Conservation (phyloP, 1,140 invertebrate species). For the Periplaneta americana region DNA sequence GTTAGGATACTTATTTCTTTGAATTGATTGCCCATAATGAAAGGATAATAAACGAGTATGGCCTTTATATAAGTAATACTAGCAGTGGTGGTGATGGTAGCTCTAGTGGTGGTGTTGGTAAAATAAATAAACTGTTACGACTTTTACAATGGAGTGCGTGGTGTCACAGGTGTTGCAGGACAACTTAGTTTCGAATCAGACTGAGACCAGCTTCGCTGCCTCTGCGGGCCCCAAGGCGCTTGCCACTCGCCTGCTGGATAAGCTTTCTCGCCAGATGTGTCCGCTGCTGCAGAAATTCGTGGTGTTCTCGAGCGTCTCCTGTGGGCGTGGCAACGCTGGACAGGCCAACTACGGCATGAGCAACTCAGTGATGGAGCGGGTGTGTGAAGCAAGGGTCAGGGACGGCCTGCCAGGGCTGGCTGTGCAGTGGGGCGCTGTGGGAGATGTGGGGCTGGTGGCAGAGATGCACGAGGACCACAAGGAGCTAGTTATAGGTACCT, state of each 20-base stretch:
- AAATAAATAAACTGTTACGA: too few species aligned
- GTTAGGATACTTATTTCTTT: too few species aligned
- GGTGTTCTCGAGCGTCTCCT: constrained; percentile 25
- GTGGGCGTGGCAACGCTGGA: constrained; percentile 25
- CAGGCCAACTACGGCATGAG: constrained; percentile 27
- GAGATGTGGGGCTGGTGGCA: constrained; percentile 66
- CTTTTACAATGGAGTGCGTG: too few species aligned
- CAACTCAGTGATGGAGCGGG: constrained; percentile 27
- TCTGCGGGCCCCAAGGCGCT: constrained; percentile 53
- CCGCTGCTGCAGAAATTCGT: constrained; percentile 31
- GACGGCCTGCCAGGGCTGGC: constrained; percentile 22
- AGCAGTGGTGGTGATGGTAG: too few species aligned
- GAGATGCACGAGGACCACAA: constrained; percentile 78
- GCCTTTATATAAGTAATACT: too few species aligned
- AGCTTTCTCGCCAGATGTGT: constrained; percentile 46
- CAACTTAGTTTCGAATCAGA: constrained; percentile 56
- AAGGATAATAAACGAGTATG: too few species aligned
- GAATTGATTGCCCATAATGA: too few species aligned
- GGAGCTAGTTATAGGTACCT: too few species aligned
- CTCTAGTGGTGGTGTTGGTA: too few species aligned
- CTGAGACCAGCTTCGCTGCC: constrained; percentile 44
- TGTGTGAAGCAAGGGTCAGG: constrained; percentile 22
- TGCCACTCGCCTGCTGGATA: constrained; percentile 54
- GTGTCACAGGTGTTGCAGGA: constrained; percentile 56
- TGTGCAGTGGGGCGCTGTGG: constrained; percentile 46